Evolutionary conservation across 1,140 invertebrate species (phyloP), one percentile per base, ranked within the genome.

Genomic region (Diprion similis): DNA sequence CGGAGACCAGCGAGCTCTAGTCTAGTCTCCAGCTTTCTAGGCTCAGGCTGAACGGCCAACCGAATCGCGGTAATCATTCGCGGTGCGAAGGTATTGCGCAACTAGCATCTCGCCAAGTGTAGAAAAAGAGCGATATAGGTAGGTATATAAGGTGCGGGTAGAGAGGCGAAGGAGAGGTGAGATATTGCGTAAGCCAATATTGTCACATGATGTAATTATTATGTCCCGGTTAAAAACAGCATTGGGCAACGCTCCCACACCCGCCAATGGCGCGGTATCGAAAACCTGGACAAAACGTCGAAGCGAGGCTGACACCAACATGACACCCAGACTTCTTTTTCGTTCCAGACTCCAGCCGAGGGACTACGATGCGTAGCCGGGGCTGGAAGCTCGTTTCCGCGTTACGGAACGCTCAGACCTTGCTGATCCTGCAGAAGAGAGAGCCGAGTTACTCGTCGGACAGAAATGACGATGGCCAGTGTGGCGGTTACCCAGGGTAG

Each of bases 391-490:
- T 37, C 24, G 24, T 37, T 76, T 79, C 79, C 74, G 75, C 74
- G 76, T 68, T 68, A n/a, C 51, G 71, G 75, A 76, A 79, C 78
- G 79, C 72, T 51, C 47, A 73, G 19, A 48, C 68, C 66, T 48
- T 10, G 15, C 66, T 51, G 18, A 67, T 47, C 18, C 79, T 76
- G 65, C 69, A 76, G 76, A 80, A 78, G 75, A 67, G 77, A 80
- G 80, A 77, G 79, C 77, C 77, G 75, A 71, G 46, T 70, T 37
- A 73, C 66, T 71, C 74, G 69, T 78, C 74, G 72, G 18, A 77
- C 71, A 79, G 83, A 83, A 85, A 85, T 83, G 82, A 85, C 83
- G 77, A 83, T 83, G 83, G 83, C 85, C 80, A 84, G 82, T 77
- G 79, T 83, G 76, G 82, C 82, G 80, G 80, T 84, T 78, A 80